Evolutionary conservation across 2,888 invertebrate species (phyloP).

Genomic region (Julus scanicus): DNA sequence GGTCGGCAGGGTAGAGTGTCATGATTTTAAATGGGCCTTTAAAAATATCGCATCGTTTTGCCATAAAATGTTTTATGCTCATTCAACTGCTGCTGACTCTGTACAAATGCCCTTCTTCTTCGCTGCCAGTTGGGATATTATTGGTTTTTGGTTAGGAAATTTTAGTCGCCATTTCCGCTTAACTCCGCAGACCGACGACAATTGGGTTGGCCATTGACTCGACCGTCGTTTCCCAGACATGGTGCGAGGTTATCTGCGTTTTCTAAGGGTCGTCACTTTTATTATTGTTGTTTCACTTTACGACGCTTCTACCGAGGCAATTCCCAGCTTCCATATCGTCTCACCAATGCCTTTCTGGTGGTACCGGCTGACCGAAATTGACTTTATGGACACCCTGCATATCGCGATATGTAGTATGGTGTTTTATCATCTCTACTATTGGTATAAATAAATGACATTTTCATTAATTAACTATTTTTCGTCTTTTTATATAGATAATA

Average conservation of each 20-base stretch:
- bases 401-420: too few relatives aligned
- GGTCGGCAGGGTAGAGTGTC: background rate
- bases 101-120: background rate
- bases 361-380: background rate
- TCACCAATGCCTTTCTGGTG: too few relatives aligned
- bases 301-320: background rate
- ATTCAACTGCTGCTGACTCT: constrained; percentile 19
- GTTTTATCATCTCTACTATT: too few relatives aligned
- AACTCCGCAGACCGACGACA: background rate
- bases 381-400: background rate
- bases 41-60: constrained; percentile 14
- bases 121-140: background rate
- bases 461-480: too few relatives aligned
- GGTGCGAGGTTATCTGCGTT: background rate
- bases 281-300: background rate
- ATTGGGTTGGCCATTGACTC: constrained; percentile 8
- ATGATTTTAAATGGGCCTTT: background rate
- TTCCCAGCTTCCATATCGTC: too few relatives aligned
- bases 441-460: too few relatives aligned
- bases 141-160: constrained; percentile 22
- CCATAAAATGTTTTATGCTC: constrained; percentile 4
- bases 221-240: background rate
- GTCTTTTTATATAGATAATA: too few relatives aligned
- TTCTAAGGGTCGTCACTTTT: constrained; percentile 1
- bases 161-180: constrained; percentile 24